Percentiles rank a stretch among this genome's conserved stretches.
phyloP scores from a whole-genome alignment of 2,888 invertebrate genomes.

The Chloroclystis v-ata region DNA sequence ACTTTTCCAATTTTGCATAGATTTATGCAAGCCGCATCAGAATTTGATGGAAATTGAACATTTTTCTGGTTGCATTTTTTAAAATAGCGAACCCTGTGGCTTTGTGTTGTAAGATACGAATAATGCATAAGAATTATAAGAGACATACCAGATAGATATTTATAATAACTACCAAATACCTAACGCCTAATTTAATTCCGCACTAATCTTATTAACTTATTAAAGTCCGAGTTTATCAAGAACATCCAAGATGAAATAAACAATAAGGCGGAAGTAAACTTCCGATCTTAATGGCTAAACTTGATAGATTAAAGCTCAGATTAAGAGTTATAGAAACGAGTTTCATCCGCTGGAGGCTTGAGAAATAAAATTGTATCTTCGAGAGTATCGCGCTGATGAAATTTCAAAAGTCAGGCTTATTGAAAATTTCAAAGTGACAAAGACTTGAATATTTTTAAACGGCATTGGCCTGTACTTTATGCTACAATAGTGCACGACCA shows the following conservation, averaged over 20 bases:
- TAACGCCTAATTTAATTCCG: not conserved
- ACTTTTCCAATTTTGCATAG: not conserved
- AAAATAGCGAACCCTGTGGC: no score
- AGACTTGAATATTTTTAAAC: no score
- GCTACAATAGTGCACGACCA: no score
- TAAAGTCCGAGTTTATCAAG: not conserved
- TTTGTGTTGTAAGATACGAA: no score
- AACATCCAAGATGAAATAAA: constrained; percentile 16
- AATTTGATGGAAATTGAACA: no score
- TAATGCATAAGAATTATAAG: no score
- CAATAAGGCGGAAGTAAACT: constrained; percentile 24
- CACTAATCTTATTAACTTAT: not conserved
- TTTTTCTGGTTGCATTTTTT: no score
- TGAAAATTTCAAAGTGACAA: not conserved
- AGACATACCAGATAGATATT: no score
- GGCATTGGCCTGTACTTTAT: no score
- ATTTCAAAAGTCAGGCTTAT: not conserved
- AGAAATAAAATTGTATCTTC: constrained; percentile 33
- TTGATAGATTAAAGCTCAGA: constrained; percentile 29
- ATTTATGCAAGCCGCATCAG: not conserved
- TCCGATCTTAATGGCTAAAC: constrained; percentile 26
- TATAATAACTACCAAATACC: no score
- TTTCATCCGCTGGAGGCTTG: constrained; percentile 25
- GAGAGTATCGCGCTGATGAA: constrained; percentile 9
- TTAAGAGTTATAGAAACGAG: constrained; percentile 27